Evolutionary conservation across 2,888 invertebrate genomes (phyloP).

Genomic region (Ophraella communa): DNA sequence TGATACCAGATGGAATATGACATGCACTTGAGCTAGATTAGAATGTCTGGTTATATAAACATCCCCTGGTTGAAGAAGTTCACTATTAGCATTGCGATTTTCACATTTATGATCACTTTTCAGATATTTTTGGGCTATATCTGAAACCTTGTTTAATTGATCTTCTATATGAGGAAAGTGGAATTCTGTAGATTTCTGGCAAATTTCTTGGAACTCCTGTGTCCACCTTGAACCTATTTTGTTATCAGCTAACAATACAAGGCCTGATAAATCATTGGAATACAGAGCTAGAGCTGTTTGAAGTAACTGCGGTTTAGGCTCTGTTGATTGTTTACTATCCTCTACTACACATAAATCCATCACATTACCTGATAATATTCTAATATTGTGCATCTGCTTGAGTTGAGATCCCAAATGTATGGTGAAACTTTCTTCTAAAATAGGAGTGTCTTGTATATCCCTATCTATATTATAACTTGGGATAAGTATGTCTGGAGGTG

Average conservation of each 20-base stretch:
- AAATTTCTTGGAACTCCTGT: conserved; percentile 71
- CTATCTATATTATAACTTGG: conserved; percentile 34
- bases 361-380: conserved; percentile 85
- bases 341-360: conserved; percentile 76
- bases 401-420: conserved; percentile 97
- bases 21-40: conserved; percentile 92
- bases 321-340: conserved; percentile 56
- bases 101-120: conserved; percentile 43
- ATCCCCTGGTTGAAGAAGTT: conserved; percentile 80
- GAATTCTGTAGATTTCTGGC: conserved; percentile 88
- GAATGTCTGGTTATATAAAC: conserved; percentile 89
- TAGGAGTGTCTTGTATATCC: conserved; percentile 45
- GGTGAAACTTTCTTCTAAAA: conserved; percentile 93
- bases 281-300: conserved; percentile 95
- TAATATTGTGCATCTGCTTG: conserved; percentile 97
- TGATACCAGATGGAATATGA: conserved; percentile 93
- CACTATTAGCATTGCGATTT: conserved; percentile 56
- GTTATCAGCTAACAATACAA: conserved; percentile 80
- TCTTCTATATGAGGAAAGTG: conserved; percentile 89
- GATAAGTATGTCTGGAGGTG: conserved; percentile 45
- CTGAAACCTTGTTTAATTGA: conserved; percentile 77
- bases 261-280: conserved; percentile 86
- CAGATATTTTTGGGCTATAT: conserved; percentile 49
- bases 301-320: conserved; percentile 78
- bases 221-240: conserved; percentile 57